Conservation (phyloP, 2,888 invertebrate genomes). For the Cataglyphis albicans region DNA sequence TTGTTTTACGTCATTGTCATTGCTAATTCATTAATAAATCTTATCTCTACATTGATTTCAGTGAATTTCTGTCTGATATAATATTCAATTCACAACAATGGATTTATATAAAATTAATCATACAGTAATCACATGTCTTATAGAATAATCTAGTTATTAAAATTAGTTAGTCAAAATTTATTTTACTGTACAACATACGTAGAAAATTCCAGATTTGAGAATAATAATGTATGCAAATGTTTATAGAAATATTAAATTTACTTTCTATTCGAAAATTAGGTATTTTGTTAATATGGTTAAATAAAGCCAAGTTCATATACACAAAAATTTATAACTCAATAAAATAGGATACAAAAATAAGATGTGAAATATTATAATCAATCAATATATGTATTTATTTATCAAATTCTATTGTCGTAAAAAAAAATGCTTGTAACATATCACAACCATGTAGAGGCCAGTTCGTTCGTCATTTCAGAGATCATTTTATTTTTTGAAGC, state of each 20-base stretch:
- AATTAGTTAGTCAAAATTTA: neutral
- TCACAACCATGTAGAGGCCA: conserved; percentile 67
- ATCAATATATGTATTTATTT: neutral
- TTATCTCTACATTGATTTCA: neutral
- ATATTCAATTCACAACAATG: too few species aligned
- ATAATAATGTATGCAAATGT: neutral
- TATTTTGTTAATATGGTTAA: too few species aligned
- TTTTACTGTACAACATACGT: neutral
- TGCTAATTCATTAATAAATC: neutral
- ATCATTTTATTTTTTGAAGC: conserved; percentile 39
- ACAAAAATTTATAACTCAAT: neutral
- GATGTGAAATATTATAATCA: too few species aligned
- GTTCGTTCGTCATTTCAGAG: conserved; percentile 32
- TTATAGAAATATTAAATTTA: neutral
- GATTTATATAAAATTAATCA: too few species aligned
- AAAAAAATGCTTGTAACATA: neutral
- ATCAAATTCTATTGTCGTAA: neutral
- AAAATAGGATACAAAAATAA: neutral
- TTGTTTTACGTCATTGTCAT: neutral
- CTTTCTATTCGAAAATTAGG: neutral
- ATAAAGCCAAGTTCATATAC: neutral
- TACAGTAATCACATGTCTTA: too few species aligned
- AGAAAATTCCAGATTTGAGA: neutral
- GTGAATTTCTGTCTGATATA: neutral
- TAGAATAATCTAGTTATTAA: neutral